Percentiles rank a stretch among this genome's conserved stretches.
Evolutionary conservation across 2,888 invertebrate species (phyloP).

Genomic region (Oligia strigilis): DNA sequence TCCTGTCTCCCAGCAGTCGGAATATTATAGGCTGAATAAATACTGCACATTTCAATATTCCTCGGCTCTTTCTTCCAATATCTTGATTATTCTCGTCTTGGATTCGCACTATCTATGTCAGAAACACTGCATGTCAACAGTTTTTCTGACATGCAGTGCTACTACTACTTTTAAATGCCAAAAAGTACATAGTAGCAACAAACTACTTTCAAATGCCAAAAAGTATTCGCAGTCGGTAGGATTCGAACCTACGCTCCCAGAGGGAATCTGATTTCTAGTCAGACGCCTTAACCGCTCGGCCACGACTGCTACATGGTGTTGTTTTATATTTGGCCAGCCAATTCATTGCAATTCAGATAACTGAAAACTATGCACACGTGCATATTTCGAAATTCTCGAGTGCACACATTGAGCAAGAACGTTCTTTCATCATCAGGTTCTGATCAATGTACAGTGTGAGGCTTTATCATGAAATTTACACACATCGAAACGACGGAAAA

Average conservation of each 20-base stretch:
- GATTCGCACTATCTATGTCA: neutral
- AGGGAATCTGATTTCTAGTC: conserved; percentile 97
- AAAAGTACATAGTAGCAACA: neutral
- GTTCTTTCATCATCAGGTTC: neutral
- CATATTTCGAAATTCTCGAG: neutral
- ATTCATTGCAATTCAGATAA: neutral
- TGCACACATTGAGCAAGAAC: neutral
- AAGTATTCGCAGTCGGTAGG: conserved; percentile 94
- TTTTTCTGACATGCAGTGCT: neutral
- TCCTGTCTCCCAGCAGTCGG: neutral
- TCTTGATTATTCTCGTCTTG: neutral
- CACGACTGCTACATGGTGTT: conserved; percentile 91
- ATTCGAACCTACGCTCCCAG: conserved; percentile 97
- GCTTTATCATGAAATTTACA: neutral
- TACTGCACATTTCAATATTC: neutral
- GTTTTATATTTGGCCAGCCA: conserved; percentile 1
- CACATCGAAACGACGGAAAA: neutral
- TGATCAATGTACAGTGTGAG: neutral
- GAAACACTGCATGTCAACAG: neutral
- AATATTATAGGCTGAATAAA: neutral
- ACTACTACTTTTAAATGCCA: no score
- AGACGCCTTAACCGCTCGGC: conserved; percentile 97
- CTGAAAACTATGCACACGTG: conserved; percentile 27
- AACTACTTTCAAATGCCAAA: conserved; percentile 53
- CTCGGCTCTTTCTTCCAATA: neutral